Base-by-base conservation (phyloP, 1,140 invertebrate genomes). In the Ceratina calcarata region DNA sequence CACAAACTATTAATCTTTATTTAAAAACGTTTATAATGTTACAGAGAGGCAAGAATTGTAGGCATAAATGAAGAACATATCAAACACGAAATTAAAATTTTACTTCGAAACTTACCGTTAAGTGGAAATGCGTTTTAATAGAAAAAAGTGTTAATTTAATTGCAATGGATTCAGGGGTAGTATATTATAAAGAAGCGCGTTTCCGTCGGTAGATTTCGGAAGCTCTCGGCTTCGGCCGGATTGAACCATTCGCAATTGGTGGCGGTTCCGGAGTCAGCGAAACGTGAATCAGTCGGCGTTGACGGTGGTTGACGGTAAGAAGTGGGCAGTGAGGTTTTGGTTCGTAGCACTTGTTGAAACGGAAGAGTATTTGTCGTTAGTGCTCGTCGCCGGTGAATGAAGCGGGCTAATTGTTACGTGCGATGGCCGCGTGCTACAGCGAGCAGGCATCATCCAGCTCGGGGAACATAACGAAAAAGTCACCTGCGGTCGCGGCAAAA, bases 391-490 rank as follows among this genome's bases (percentile, higher is more conserved):
- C 70, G 66, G 76, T 75, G 70, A 80, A 62, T 73, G 76, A 76
- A 75, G 73, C 72, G 68, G 66, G 37, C 61, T 49, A 69, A 69
- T 81, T 73, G 66, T 61, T 62, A 73, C 60, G 73, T 60, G 80
- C 81, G 83, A 89, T 90, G 89, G 88, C 87, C 51, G 83, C 78
- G 82, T 86, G 84, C 64, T 69, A 67, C 12, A 74, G 55, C 57
- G 84, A 86, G 27, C 84, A 82, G 80, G 51, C 74, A 74, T 58
- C 80, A 2, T 79, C 80, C 37, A 58, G 70, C 64, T 51, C 72
- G 57, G 65, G 15, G 2, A 77, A 74, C 45, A 32, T 76, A 75
- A 69, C 70, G 55, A 79, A 74, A 37, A 86, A 69, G 71, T 60
- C 69, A 60, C 58, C 82, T 53, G 69, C 77, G 20, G 61, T 15